Evolutionary conservation across 2,888 invertebrate species (phyloP).

Genomic region (Craniophora ligustri): DNA sequence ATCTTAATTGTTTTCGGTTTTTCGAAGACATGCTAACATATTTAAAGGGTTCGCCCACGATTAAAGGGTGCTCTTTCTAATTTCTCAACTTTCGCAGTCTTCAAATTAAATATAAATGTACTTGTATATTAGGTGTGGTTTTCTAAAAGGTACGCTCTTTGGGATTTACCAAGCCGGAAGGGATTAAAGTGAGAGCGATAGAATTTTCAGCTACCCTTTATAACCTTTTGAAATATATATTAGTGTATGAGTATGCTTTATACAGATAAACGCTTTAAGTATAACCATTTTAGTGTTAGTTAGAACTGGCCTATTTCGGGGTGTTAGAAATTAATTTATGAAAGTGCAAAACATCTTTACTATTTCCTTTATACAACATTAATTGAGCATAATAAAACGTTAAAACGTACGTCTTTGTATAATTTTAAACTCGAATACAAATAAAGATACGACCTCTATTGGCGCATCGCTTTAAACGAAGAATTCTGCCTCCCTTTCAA

Average conservation of each 20-base stretch:
- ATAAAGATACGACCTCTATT: slow-evolving; percentile 58
- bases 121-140: slow-evolving; percentile 54
- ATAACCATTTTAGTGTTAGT: neutral
- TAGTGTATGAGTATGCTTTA: slow-evolving; percentile 18
- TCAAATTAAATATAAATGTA: slow-evolving; percentile 49
- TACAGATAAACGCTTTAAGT: neutral
- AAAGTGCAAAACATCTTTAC: too few species aligned
- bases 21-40: slow-evolving; percentile 19
- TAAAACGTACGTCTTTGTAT: too few species aligned
- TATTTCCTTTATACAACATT: too few species aligned
- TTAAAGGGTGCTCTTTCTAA: slow-evolving; percentile 44
- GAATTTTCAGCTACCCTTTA: slow-evolving; percentile 44
- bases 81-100: slow-evolving; percentile 44
- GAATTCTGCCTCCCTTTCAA: slow-evolving; percentile 29
- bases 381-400: too few species aligned
- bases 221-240: slow-evolving; percentile 32
- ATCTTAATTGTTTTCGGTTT: slow-evolving; percentile 33
- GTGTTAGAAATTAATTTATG: too few species aligned
- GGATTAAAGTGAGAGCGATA: slow-evolving; percentile 50
- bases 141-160: slow-evolving; percentile 53
- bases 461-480: slow-evolving; percentile 33
- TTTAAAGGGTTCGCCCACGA: slow-evolving; percentile 32
- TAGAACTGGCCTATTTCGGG: too few species aligned
- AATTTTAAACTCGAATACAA: slow-evolving; percentile 4
- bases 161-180: slow-evolving; percentile 51